Base-by-base conservation (phyloP, 2,888 invertebrate species). In the Lasioglossum zephyrum region DNA sequence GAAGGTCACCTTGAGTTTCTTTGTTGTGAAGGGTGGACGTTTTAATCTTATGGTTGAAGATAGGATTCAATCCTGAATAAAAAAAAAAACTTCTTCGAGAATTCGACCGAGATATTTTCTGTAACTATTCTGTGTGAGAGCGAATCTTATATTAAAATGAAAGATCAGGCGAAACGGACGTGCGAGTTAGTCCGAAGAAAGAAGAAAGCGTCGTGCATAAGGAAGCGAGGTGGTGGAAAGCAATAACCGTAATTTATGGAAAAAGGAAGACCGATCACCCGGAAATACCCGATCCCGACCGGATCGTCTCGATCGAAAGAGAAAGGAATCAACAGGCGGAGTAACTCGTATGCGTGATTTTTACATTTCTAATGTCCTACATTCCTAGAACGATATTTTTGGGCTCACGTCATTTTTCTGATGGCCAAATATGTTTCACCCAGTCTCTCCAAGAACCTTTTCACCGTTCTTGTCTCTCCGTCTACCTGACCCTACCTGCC, bases 361-460 rank as follows among this genome's bases (percentile, higher is more conserved):
- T 79, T 77, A 78, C 83, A 84, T 76, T 80, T 87, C 82, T 87
- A 85, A 83, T 85, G 81, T 82, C 85, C 86, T 82, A 87, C 76
- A 86, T 86, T 86, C 82, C 77, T 73, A 73, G 79, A 80, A 85
- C 79, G 79, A 85, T 85, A 85, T 85, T 85, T 86, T 81, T 73
- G 73, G 77, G 78, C 60, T 66, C 81, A 77, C 87, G 85, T 85
- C 85, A 85, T 85, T 81, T 80, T 73, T 86, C 73, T 70, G 60
- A 73, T 63, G 82, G 49, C 84, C 74, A 84, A 78, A 57, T 66
- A 63, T 78, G 57, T 76, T 77, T 83, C 77, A 69, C 73, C 79
- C 73, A 39, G 18, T 26, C 76, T 70, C 84, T 84, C 75, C 77
- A 8, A 69, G 60, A n/a, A 75, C 73, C 31, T 60, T 72, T 72